Percentiles rank a stretch among this genome's conserved stretches.
Evolutionary conservation across 2,797 vertebrate genomes (phyloP).

Genomic region (Sebastiscus tertius): DNA sequence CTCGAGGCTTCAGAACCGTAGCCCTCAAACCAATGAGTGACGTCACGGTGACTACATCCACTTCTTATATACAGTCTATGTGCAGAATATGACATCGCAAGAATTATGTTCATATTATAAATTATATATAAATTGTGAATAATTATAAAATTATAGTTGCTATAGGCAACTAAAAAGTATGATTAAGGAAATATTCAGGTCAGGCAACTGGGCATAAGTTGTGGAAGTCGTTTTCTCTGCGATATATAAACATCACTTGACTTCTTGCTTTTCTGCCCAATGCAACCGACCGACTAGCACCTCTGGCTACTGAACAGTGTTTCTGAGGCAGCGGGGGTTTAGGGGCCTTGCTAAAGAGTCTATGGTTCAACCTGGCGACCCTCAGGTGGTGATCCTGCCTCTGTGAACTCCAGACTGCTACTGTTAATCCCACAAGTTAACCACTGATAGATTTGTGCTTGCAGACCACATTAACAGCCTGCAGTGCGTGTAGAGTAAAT

Average conservation of each 20-base stretch:
- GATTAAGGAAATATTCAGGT: not conserved
- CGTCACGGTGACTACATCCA: too few species aligned
- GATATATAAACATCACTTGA: not conserved
- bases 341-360: not conserved
- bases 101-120: too few species aligned
- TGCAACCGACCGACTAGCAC: too few species aligned
- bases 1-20: too few species aligned
- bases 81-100: accelerated
- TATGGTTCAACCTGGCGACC: not conserved
- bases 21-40: too few species aligned
- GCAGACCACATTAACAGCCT: not conserved
- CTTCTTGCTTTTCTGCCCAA: not conserved
- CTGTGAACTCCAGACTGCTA: not conserved
- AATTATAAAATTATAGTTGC: not conserved
- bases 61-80: too few species aligned
- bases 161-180: not conserved
- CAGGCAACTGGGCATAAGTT: not conserved
- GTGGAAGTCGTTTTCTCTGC: not conserved
- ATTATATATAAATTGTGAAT: too few species aligned
- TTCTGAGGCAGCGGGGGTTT: not conserved
- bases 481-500: not conserved
- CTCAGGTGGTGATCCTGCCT: not conserved
- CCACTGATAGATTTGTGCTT: not conserved
- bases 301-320: not conserved
- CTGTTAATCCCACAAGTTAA: not conserved